Percentiles rank a stretch among this genome's conserved stretches.
Evolutionary conservation across 1,140 invertebrate genomes (phyloP).

Genomic region (Parapsyche elsis): DNA sequence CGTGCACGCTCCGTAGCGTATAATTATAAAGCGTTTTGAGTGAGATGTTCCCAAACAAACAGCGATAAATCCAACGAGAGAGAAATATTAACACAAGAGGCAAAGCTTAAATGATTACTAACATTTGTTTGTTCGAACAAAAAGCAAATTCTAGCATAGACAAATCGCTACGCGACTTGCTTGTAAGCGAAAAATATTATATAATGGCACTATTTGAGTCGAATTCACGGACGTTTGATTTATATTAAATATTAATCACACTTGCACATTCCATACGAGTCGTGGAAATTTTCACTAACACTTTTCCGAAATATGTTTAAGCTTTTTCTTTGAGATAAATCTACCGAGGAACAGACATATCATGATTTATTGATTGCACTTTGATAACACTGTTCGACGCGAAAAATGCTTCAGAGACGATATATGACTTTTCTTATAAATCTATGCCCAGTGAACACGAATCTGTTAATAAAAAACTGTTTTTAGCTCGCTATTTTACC

Average conservation of each 20-base stretch:
- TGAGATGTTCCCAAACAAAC: slow-evolving; percentile 30
- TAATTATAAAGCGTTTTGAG: slow-evolving; percentile 2
- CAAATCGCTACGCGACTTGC: not conserved
- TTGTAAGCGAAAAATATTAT: not conserved
- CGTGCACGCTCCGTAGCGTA: not conserved
- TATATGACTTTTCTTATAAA: too few species aligned
- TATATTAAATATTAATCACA: not conserved
- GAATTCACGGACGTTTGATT: slow-evolving; percentile 36
- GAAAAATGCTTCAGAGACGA: too few species aligned
- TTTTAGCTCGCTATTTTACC: too few species aligned
- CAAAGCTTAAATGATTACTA: slow-evolving; percentile 36
- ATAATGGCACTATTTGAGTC: slow-evolving; percentile 33
- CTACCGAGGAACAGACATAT: too few species aligned
- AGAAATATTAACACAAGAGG: slow-evolving; percentile 12
- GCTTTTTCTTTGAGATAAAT: too few species aligned
- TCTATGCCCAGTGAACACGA: too few species aligned
- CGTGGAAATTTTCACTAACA: too few species aligned
- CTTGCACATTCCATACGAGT: too few species aligned
- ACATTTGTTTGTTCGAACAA: slow-evolving; percentile 2
- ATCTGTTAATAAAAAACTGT: too few species aligned
- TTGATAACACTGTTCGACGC: too few species aligned
- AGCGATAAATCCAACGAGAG: not conserved
- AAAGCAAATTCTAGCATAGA: not conserved
- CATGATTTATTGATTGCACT: too few species aligned
- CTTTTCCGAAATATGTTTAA: too few species aligned